These are phyloP conservation scores for Uropetala carovei DNA, from an alignment of 2,888 invertebrate genomes.

Conservation along the genomic window DNA sequence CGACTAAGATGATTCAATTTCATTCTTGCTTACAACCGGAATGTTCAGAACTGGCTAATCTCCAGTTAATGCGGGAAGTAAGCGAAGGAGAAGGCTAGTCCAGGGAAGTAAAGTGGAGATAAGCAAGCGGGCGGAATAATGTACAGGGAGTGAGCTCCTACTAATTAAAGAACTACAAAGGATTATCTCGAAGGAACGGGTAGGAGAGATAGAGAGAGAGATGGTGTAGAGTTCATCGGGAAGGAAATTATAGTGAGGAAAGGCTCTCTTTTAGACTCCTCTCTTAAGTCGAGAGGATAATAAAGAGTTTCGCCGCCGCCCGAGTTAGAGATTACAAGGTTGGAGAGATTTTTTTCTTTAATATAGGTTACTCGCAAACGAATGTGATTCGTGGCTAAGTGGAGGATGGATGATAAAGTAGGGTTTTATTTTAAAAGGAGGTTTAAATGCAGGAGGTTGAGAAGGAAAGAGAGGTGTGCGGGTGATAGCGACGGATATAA, in stretches of 20 bases:
- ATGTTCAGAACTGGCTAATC: neutral
- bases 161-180: neutral
- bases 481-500: neutral
- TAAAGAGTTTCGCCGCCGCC: neutral
- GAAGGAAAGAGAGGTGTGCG: neutral
- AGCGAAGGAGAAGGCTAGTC: neutral
- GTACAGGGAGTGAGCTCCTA: neutral
- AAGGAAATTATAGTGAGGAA: neutral
- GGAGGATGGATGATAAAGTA: neutral
- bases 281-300: neutral
- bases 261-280: neutral
- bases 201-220: too few relatives aligned
- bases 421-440: neutral
- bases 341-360: too few relatives aligned
- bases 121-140: neutral
- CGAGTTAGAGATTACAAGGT: too few relatives aligned
- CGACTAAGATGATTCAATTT: slow-evolving; percentile 2
- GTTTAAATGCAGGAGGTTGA: neutral
- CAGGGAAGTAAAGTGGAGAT: neutral
- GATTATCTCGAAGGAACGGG: neutral
- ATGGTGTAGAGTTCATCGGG: too few relatives aligned
- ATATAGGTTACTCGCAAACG: neutral
- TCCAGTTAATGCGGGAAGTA: too few relatives aligned
- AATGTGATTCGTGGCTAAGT: neutral
- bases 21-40: neutral